A percentile compares a stretch with the other conserved stretches of the same genome.
phyloP scores from a whole-genome alignment of 2,113 vertebrate species.

The Phycodurus eques region DNA sequence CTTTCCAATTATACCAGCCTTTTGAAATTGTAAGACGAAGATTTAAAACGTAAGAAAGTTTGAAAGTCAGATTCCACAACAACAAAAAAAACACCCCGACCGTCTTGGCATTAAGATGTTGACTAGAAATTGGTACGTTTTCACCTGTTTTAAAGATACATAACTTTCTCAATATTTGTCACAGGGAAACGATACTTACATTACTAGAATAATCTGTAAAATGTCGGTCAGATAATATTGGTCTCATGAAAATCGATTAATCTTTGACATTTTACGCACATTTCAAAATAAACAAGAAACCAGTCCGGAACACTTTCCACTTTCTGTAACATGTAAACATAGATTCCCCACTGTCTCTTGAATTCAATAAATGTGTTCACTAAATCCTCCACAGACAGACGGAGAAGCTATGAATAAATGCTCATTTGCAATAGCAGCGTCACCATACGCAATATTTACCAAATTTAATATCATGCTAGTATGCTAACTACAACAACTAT shows the following conservation, averaged over 20 bases:
- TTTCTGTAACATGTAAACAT: neutral
- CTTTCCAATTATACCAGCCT: too few relatives aligned
- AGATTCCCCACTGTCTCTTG: neutral
- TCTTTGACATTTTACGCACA: neutral
- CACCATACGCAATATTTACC: neutral
- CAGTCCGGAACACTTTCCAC: neutral
- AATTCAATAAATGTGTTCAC: neutral
- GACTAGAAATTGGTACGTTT: too few relatives aligned
- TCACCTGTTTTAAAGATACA: too few relatives aligned
- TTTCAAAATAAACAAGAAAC: neutral
- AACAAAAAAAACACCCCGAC: too few relatives aligned
- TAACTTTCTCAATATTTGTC: too few relatives aligned
- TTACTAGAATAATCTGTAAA: too few relatives aligned
- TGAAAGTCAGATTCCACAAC: too few relatives aligned
- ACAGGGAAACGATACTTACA: too few relatives aligned
- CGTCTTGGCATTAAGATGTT: too few relatives aligned
- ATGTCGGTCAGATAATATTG: neutral
- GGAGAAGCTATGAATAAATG: neutral
- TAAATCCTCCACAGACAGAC: neutral
- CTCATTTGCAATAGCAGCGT: neutral
- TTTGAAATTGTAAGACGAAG: too few relatives aligned
- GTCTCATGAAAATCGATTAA: neutral
- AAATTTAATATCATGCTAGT: neutral
- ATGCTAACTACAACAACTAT: constrained; percentile 3
- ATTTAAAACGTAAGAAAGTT: too few relatives aligned